phyloP scores from a whole-genome alignment of 2,113 vertebrate genomes.

The Nothocercus nigrocapillus region DNA sequence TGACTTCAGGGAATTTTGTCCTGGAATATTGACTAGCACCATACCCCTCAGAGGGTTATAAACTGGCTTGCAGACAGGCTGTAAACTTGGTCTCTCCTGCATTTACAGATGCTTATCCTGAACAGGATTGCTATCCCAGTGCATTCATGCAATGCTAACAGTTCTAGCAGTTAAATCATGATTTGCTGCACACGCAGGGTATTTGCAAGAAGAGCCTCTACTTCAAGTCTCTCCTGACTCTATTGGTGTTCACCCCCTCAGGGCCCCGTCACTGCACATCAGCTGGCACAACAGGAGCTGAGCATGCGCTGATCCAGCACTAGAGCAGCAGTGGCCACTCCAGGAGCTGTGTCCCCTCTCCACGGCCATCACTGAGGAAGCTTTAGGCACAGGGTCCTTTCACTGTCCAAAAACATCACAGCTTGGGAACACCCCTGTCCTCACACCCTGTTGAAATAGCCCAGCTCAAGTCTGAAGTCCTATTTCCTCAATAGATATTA shows the following conservation, averaged over 20 bases:
- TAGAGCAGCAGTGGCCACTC: background rate
- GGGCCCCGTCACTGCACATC: background rate
- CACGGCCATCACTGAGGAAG: background rate
- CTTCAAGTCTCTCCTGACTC: background rate
- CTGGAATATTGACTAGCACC: background rate
- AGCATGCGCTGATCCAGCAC: background rate
- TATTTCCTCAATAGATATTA: background rate
- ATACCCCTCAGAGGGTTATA: background rate
- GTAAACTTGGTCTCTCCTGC: background rate
- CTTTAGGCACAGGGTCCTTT: background rate
- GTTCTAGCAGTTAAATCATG: background rate
- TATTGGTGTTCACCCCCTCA: background rate
- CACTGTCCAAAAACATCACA: background rate
- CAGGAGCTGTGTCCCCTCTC: background rate
- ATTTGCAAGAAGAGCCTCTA: background rate
- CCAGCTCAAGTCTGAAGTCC: background rate
- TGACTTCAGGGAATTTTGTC: background rate
- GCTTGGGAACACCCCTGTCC: background rate
- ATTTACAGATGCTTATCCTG: background rate
- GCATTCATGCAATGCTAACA: background rate
- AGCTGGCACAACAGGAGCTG: background rate
- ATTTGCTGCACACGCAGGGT: background rate
- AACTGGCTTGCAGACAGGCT: accelerated
- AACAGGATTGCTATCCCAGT: background rate
- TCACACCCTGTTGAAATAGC: background rate